Conservation (phyloP, 1,140 invertebrate genomes). For the Brachionus manjavacas region DNA sequence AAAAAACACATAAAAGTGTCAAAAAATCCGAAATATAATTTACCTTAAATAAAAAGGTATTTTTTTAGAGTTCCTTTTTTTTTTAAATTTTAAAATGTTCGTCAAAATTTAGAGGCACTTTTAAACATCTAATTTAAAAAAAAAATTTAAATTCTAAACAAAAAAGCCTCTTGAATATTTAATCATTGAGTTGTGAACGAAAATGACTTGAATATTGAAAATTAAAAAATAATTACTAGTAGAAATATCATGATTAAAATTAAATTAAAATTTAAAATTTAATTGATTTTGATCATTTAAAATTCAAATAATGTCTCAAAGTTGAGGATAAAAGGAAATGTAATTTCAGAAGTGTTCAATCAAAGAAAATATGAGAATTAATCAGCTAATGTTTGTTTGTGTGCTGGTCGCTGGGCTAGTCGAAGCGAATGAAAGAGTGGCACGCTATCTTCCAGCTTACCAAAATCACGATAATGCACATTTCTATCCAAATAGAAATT, state of each 20-base stretch:
- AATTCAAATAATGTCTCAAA: neutral
- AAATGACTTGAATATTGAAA: neutral
- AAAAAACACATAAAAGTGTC: no score
- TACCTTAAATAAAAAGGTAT: no score
- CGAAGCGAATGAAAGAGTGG: neutral
- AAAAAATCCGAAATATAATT: no score
- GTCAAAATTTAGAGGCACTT: no score
- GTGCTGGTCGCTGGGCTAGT: neutral
- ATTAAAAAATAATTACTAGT: neutral
- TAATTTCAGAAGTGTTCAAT: neutral
- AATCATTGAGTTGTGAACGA: neutral
- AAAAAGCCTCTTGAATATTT: no score
- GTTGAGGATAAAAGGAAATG: neutral
- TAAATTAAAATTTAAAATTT: neutral
- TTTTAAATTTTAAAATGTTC: no score
- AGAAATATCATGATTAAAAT: neutral
- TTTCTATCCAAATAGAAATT: neutral
- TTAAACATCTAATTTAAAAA: no score
- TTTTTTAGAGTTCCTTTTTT: no score
- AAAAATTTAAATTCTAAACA: no score
- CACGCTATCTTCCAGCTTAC: neutral
- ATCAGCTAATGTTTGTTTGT: neutral
- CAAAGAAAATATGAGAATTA: neutral
- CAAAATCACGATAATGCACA: neutral
- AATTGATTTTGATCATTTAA: neutral